A percentile compares a stretch with the other conserved stretches of the same genome.
phyloP scores from a whole-genome alignment of 2,113 vertebrate genomes.

The Serilophus lunatus region DNA sequence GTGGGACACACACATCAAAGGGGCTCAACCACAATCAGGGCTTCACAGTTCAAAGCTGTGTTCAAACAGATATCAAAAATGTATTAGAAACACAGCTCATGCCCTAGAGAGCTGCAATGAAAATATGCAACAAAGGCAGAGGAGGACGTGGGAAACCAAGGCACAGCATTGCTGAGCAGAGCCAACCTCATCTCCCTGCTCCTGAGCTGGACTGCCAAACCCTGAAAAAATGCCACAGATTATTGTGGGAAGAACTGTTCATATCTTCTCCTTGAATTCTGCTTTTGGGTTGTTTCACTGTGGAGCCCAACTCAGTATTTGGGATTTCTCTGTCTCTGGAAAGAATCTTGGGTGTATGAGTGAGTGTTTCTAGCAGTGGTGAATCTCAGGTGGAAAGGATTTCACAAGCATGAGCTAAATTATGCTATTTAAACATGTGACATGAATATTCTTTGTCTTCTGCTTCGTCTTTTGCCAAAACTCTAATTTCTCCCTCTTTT shows the following conservation, averaged over 20 bases:
- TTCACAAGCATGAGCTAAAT: background rate
- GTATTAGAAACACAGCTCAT: rapidly evolving
- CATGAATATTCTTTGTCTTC: background rate
- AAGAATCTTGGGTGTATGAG: background rate
- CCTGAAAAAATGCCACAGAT: rapidly evolving
- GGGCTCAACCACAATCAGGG: rapidly evolving
- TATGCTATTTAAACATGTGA: background rate
- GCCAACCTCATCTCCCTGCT: background rate
- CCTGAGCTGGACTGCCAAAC: background rate
- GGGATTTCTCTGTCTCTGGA: background rate
- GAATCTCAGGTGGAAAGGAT: background rate
- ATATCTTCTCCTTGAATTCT: background rate
- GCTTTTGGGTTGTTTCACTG: background rate
- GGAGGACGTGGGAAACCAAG: background rate
- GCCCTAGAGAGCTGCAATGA: background rate
- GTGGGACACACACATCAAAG: background rate
- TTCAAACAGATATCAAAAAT: background rate
- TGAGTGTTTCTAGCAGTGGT: background rate
- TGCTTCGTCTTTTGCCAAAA: background rate
- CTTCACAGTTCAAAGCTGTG: background rate
- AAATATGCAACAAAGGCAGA: background rate
- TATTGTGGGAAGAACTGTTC: background rate
- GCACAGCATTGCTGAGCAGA: rapidly evolving
- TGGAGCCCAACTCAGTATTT: background rate
- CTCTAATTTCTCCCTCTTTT: background rate